Evolutionary conservation across 35 echinoderm and acorn worm genomes (phyloP), one percentile per base, ranked within the genome.

Genomic region (Ophiothrix spiculata): DNA sequence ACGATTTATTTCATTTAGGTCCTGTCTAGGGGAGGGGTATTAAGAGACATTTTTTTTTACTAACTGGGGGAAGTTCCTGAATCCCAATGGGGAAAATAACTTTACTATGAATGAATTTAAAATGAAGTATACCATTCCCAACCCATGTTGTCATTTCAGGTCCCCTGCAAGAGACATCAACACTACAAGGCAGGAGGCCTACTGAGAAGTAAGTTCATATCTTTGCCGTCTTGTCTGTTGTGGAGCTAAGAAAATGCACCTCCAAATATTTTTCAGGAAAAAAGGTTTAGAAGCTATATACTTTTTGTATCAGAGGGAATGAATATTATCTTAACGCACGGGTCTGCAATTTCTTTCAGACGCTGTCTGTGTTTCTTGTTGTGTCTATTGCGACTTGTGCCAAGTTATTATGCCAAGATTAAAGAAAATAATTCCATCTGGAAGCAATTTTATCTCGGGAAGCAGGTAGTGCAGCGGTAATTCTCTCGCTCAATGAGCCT

Each of bases 171-270:
- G 37, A 82, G 87, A 81, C 87, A 89, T 81, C 37, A 75, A 17
- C 28, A 64, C n/a, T 89, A 89, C 40, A 89, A 89, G 63, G 64
- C 64, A 76, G 80, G 80, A 8, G 79, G 79, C 21, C 39, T 37
- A 11, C 37, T 69, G 6, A 81, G 87, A 83, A 81, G 87, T 89
- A 83, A 88, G 86, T 64, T 1, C 34, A 10, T 36, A 84, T 11
- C n/a, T 1, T 76, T 75, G 19, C 36, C 31, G 23, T 39, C n/a
- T n/a, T n/a, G n/a, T n/a, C n/a, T n/a, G n/a, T n/a, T n/a, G n/a
- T n/a, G n/a, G n/a, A n/a, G n/a, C n/a, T n/a, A n/a, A n/a, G n/a
- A n/a, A n/a, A n/a, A n/a, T 74, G 37, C 2, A 84, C n/a, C 36
- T 0, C 31, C 33, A 34, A 39, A 17, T 17, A 39, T n/a, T 81